These are phyloP conservation scores for Sesia bembeciformis DNA, from an alignment of 2,888 invertebrate genomes.

Conservation along the genomic window DNA sequence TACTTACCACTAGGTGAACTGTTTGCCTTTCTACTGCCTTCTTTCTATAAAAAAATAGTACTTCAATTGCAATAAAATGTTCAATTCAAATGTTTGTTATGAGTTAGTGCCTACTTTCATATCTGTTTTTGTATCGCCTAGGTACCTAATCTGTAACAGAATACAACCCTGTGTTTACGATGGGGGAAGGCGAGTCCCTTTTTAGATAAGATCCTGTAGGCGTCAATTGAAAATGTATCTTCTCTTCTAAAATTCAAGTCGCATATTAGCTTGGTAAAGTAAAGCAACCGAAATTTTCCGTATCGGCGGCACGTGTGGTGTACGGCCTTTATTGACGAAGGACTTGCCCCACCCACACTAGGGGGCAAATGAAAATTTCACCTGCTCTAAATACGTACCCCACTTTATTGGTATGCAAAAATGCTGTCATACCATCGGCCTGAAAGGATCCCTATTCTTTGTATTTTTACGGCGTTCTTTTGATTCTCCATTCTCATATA, in stretches of 20 bases:
- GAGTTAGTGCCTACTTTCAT: too few species aligned
- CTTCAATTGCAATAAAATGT: too few species aligned
- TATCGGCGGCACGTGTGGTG: constrained; percentile 64
- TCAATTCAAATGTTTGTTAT: too few species aligned
- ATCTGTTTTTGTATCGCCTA: too few species aligned
- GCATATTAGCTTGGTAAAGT: constrained; percentile 6
- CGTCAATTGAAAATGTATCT: constrained; percentile 20
- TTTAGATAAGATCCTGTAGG: constrained; percentile 37
- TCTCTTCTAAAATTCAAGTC: constrained; percentile 9
- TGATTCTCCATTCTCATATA: too few species aligned
- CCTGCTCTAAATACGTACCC: constrained; percentile 54
- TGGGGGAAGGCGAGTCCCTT: constrained; percentile 57
- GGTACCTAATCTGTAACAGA: constrained; percentile 35
- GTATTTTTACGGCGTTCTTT: too few species aligned
- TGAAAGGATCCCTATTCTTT: not conserved
- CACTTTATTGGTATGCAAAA: constrained; percentile 46
- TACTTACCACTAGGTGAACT: too few species aligned
- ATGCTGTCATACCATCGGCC: constrained; percentile 14
- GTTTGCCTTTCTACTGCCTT: too few species aligned
- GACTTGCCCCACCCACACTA: constrained; percentile 40
- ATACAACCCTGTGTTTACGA: constrained; percentile 60
- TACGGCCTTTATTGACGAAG: constrained; percentile 62
- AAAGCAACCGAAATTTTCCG: constrained; percentile 47
- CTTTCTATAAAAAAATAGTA: too few species aligned
- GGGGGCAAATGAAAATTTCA: constrained; percentile 53